These are phyloP conservation scores for Diceros bicornis DNA, from an alignment of 2,797 vertebrate genomes.

Conservation along the genomic window DNA sequence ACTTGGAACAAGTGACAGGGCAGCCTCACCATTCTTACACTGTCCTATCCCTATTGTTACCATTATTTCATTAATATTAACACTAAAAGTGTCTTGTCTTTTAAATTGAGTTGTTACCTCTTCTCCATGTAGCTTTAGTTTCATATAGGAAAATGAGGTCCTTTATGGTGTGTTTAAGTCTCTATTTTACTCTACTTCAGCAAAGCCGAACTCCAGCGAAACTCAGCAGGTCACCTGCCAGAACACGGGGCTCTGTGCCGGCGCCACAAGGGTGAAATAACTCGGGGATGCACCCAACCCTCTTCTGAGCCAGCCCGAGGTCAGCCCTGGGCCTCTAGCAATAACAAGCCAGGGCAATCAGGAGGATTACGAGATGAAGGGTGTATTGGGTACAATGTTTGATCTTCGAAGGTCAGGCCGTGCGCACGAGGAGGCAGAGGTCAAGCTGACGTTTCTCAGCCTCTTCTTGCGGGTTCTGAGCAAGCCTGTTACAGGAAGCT, in stretches of 20 bases:
- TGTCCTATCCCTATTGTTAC: no score
- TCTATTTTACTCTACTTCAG: slow-evolving; percentile 1
- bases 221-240: not conserved
- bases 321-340: not conserved
- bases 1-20: accelerated
- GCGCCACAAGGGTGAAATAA: not conserved
- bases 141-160: not conserved
- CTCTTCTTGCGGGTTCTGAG: slow-evolving; percentile 6
- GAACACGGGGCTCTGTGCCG: not conserved
- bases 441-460: slow-evolving; percentile 3
- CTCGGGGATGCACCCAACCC: not conserved
- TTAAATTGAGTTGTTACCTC: not conserved
- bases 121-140: not conserved
- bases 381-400: not conserved
- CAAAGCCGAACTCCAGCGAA: not conserved
- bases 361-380: not conserved
- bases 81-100: not conserved
- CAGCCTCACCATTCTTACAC: accelerated
- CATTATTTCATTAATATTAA: not conserved
- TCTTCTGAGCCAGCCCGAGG: not conserved
- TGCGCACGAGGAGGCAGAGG: slow-evolving; percentile 1
- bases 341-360: not conserved
- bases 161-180: not conserved
- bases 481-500: slow-evolving; percentile 71
- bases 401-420: slow-evolving; percentile 59